Percentiles rank a stretch among this genome's conserved stretches.
Evolutionary conservation across 2,113 vertebrate species (phyloP).

Genomic region (Mormyrus lacerda): DNA sequence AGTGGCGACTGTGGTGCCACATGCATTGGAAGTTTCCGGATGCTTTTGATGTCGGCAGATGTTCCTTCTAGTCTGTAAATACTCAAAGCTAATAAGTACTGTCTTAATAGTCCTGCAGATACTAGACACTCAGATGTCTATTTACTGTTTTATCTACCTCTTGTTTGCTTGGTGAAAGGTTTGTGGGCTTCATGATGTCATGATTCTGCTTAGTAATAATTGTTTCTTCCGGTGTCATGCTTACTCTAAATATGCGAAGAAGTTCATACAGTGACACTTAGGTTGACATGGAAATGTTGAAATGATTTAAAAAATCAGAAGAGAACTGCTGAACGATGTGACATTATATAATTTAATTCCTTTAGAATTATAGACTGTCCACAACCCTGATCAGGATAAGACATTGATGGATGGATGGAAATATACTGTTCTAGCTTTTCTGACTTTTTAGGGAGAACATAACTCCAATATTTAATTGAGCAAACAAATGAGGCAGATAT

Average conservation of each 20-base stretch:
- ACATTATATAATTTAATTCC: background rate
- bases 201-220: background rate
- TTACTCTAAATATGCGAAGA: background rate
- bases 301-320: background rate
- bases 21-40: background rate
- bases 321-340: background rate
- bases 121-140: background rate
- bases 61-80: background rate
- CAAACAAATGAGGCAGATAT: background rate
- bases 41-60: background rate
- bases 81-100: background rate
- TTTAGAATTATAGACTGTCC: background rate
- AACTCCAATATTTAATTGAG: background rate
- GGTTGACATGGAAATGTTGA: background rate
- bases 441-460: background rate
- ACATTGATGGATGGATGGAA: background rate
- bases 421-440: background rate
- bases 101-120: background rate
- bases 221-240: background rate
- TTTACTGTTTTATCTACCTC: background rate
- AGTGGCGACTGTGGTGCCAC: slow-evolving; percentile 9
- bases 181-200: background rate
- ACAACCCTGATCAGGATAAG: background rate
- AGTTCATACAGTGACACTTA: background rate
- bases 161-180: background rate